phyloP scores from a whole-genome alignment of 1,140 invertebrate species.

The Globodera rostochiensis region DNA sequence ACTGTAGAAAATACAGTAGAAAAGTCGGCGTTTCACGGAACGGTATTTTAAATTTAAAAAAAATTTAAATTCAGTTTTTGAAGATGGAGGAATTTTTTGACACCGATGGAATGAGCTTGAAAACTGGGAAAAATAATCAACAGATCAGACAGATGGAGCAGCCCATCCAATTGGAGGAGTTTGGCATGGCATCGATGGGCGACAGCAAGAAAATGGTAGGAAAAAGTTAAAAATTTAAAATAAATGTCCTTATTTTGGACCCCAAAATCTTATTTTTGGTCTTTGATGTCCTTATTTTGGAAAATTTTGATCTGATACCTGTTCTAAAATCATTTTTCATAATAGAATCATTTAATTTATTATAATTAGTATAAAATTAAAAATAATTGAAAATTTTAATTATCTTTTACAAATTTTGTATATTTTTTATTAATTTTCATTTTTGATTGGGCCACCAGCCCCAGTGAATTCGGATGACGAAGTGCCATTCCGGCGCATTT shows the following conservation, averaged over 20 bases:
- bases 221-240: neutral
- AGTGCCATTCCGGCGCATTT: slow-evolving; percentile 1
- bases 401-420: too few relatives aligned
- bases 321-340: too few relatives aligned
- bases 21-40: too few relatives aligned
- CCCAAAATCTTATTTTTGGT: too few relatives aligned
- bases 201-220: neutral
- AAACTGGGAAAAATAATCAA: neutral
- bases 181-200: neutral
- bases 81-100: neutral
- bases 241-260: too few relatives aligned
- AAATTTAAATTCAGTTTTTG: neutral
- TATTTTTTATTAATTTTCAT: neutral
- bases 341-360: too few relatives aligned
- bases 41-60: too few relatives aligned
- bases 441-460: neutral
- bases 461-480: neutral
- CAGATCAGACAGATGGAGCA: neutral
- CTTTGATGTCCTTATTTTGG: too few relatives aligned
- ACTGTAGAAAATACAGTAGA: neutral
- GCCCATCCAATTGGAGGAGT: neutral
- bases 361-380: too few relatives aligned
- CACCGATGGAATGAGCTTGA: neutral
- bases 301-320: too few relatives aligned
- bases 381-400: too few relatives aligned